Base-by-base conservation (phyloP, 2,113 vertebrate species). In the Speoplatyrhinus poulsoni region DNA sequence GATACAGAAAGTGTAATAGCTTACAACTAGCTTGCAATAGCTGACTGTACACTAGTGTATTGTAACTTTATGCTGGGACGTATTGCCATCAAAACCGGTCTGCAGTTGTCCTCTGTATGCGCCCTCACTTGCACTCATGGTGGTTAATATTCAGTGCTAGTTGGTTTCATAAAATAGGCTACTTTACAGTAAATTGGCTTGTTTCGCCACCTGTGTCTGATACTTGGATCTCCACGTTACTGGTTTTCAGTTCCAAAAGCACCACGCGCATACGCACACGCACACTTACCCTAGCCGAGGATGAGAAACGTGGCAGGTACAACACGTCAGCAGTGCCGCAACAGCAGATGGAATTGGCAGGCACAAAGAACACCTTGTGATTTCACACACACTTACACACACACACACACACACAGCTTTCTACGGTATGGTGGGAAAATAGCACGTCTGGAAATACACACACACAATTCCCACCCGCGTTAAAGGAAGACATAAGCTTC, bases 331-430 rank as follows among this genome's bases (percentile, higher is more conserved):
- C 83, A 74, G 82, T 73, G 84, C 86, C 55, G 83, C 69, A 82
- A 82, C 70, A 87, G 75, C 80, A 84, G 87, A 89, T 86, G 79
- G 80, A 83, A 86, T 79, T 89, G 84, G 85, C 86, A 90, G 75
- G 69, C 77, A 74, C 70, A 76, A 71, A 67, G 67, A 76, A 75
- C 77, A 85, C 68, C 65, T 71, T 73, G 70, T 77, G 77, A 77
- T 78, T 83, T 77, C 72, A 87, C 67, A 82, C 60, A 80, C 60
- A 75, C 49, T 41, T 59, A 69, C 47, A 62, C n/a, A 26, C 3
- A 68, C 69, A 52, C 58, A 54, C 88, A 67, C 65, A 77, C 8
- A 50, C 65, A 82, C 54, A 72, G 65, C 60, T 75, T 89, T 70
- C 62, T 75, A 68, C 68, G 65, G 62, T 76, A 67, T 10, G 59